A percentile compares a stretch with the other conserved stretches of the same genome.
Evolutionary conservation across 2,113 vertebrate species (phyloP).

Genomic region (Calidris pugnax): DNA sequence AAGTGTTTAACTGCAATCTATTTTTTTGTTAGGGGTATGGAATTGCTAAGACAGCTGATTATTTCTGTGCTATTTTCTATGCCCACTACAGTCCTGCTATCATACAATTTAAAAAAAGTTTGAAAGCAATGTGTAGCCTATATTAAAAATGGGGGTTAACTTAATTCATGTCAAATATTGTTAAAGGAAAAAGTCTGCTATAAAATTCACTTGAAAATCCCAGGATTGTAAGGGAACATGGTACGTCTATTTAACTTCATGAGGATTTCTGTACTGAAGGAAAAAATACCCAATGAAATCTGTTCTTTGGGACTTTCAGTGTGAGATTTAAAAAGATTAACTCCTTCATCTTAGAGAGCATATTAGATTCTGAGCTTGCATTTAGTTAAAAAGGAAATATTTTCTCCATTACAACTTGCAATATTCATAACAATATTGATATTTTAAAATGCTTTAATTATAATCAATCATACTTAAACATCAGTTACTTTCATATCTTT

Average conservation of each 20-base stretch:
- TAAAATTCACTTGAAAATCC: background rate
- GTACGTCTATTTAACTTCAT: background rate
- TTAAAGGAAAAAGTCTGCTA: background rate
- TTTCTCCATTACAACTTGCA: background rate
- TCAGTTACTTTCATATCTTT: background rate
- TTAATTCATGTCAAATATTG: background rate
- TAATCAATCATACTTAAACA: background rate
- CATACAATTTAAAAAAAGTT: background rate
- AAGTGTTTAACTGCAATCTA: background rate
- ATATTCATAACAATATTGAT: background rate
- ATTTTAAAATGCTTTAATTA: background rate
- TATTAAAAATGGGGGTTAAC: background rate
- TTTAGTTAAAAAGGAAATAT: background rate
- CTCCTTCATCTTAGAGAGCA: background rate
- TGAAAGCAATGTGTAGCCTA: background rate
- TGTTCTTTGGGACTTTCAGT: background rate
- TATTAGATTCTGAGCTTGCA: background rate
- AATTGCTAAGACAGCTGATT: background rate
- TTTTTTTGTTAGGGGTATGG: background rate
- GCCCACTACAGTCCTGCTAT: background rate
- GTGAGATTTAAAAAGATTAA: conserved; percentile 7
- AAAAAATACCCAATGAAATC: background rate
- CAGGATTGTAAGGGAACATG: background rate
- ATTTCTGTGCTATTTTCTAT: background rate
- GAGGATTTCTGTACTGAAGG: background rate